phyloP scores from a whole-genome alignment of 1,140 invertebrate genomes.

The Mycetomoellerius zeteki region DNA sequence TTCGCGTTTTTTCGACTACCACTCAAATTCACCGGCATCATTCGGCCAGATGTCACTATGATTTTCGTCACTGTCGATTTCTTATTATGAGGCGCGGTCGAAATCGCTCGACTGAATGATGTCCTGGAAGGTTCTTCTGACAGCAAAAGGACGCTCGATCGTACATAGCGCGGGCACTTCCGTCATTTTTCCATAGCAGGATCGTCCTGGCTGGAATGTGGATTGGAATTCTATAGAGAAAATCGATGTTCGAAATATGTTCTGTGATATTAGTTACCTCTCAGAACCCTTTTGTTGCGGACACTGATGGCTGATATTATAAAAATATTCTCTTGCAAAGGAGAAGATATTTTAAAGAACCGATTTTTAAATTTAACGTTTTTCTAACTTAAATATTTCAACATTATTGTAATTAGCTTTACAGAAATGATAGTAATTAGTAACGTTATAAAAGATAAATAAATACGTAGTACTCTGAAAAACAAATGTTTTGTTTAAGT shows the following conservation, averaged over 20 bases:
- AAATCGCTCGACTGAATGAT: slow-evolving; percentile 47
- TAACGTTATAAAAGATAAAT: neutral
- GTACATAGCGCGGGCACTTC: slow-evolving; percentile 27
- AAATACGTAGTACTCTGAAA: neutral
- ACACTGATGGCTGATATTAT: slow-evolving; percentile 12
- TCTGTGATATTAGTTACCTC: slow-evolving; percentile 70
- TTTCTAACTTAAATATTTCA: neutral
- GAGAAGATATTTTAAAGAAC: neutral
- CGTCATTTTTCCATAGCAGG: slow-evolving; percentile 68
- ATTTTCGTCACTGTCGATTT: slow-evolving; percentile 63
- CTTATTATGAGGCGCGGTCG: slow-evolving; percentile 52
- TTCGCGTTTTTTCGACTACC: slow-evolving; percentile 4
- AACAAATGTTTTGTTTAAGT: neutral
- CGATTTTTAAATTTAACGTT: neutral
- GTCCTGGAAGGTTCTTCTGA: slow-evolving; percentile 27
- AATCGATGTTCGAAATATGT: slow-evolving; percentile 73
- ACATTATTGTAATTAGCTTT: neutral
- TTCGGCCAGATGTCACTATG: slow-evolving; percentile 41
- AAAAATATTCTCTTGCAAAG: slow-evolving; percentile 10
- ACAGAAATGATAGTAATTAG: neutral
- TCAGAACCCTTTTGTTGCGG: slow-evolving; percentile 36
- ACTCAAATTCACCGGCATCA: neutral
- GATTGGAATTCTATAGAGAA: slow-evolving; percentile 67
- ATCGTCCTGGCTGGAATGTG: slow-evolving; percentile 61
- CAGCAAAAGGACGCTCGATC: slow-evolving; percentile 57